Conservation (phyloP, 2,113 vertebrate genomes). For the Paratilapia polleni region DNA sequence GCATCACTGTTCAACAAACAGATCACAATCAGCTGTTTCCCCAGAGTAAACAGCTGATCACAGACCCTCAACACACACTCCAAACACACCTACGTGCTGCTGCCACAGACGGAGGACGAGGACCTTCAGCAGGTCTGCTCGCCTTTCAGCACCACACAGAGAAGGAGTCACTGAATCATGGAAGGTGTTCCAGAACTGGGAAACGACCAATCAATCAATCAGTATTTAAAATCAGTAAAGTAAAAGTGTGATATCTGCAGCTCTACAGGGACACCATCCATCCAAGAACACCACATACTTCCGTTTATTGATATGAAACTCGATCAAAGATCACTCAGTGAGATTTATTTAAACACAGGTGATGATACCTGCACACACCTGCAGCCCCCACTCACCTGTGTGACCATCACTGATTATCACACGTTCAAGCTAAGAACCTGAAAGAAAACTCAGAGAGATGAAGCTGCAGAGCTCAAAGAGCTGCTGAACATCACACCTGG, state of each 20-base stretch:
- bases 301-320: too few species aligned
- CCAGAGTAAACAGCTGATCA: too few species aligned
- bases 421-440: too few species aligned
- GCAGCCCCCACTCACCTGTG: neutral
- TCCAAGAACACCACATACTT: too few species aligned
- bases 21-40: too few species aligned
- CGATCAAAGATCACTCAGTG: neutral
- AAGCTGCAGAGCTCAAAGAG: neutral
- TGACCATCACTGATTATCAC: neutral
- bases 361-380: accelerated
- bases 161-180: too few species aligned
- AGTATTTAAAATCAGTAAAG: neutral
- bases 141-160: too few species aligned
- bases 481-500: neutral
- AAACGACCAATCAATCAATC: neutral
- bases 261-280: neutral
- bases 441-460: too few species aligned
- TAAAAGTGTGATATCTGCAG: neutral
- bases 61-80: too few species aligned
- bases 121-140: neutral
- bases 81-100: too few species aligned
- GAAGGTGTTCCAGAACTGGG: too few species aligned
- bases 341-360: neutral
- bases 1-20: too few species aligned
- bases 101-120: neutral